Conservation (phyloP, 2,797 vertebrate genomes). For the Numenius phaeopus region DNA sequence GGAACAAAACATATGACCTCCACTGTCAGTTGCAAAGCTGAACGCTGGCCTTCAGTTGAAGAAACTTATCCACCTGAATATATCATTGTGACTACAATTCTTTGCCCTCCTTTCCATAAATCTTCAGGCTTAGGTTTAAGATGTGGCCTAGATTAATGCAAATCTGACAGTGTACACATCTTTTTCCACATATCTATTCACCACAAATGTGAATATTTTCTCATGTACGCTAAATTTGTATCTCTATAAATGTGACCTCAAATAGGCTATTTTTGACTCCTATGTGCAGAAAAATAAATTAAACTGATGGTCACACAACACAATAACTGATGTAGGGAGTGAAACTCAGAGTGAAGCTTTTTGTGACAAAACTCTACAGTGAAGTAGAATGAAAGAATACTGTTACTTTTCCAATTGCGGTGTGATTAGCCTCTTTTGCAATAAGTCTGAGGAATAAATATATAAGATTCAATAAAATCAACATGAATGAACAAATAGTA, state of each 20-base stretch:
- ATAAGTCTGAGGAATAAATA: not conserved
- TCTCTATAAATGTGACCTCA: not conserved
- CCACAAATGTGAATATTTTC: not conserved
- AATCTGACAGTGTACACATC: not conserved
- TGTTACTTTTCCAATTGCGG: not conserved
- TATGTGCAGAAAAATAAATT: not conserved
- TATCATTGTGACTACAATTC: not conserved
- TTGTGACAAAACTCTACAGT: not conserved
- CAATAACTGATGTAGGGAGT: not conserved
- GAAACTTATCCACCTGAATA: not conserved
- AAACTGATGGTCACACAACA: not conserved
- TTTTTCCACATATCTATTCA: not conserved
- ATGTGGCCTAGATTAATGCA: conserved; percentile 11
- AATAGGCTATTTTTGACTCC: not conserved
- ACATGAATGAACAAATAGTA: conserved; percentile 23
- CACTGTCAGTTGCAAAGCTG: not conserved
- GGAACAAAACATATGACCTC: not conserved
- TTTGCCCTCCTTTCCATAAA: not conserved
- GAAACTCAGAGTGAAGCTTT: not conserved
- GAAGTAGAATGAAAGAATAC: not conserved
- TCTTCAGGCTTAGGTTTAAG: not conserved
- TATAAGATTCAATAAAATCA: conserved; percentile 10
- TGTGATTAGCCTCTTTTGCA: not conserved
- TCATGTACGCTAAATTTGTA: not conserved
- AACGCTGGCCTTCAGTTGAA: not conserved